Base-by-base conservation (phyloP, 2,888 invertebrate genomes). In the Diarsia brunnea region DNA sequence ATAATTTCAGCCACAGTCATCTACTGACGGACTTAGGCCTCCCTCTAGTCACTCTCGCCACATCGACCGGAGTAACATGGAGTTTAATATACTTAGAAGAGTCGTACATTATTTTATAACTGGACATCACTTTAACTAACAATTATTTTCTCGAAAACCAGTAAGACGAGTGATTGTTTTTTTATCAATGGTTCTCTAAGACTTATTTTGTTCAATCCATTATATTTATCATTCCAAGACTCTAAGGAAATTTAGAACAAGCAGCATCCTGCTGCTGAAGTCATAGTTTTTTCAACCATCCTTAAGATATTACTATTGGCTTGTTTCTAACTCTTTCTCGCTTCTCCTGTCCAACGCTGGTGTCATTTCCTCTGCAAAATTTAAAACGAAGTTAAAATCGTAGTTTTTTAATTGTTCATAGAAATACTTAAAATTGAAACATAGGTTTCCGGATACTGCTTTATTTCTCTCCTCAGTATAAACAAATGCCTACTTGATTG, bases 341-440 rank as follows among this genome's bases (percentile, higher is more conserved):
- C 87, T 80, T 24, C 82, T 84, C 38, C 75, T 88, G 45, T 86
- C 83, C 27, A 93, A 68, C 4, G 90, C 90, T 16, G 93, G 93
- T 24, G 87, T 89, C 79, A 92, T 82, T 91, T 95, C 95, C 90
- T 95, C 95, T 95, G 95, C 21, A 91, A 93, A 76, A 60, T 14
- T 38, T 5, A 38, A 27, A 31, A 45, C 3, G 2, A 27, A 58
- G 3, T 58, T 16, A 27, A 8, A 27, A 16, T 27, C 24, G 11
- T 58, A 2, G 14, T 16, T 2, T 8, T 58, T 27, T 8, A 27
- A 58, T 16, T 27, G 16, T 58, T 27, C 0, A 55, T 14, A 27
- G 7, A n/a, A n/a, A 27, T 24, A 14, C 45, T 12, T 11, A 45
- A 45, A 14, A 24, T 11, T 21, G 16, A 10, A n/a, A 27, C 14